Evolutionary conservation across 2,888 invertebrate genomes (phyloP), one percentile per base, ranked within the genome.

Genomic region (Criorhina ranunculi): DNA sequence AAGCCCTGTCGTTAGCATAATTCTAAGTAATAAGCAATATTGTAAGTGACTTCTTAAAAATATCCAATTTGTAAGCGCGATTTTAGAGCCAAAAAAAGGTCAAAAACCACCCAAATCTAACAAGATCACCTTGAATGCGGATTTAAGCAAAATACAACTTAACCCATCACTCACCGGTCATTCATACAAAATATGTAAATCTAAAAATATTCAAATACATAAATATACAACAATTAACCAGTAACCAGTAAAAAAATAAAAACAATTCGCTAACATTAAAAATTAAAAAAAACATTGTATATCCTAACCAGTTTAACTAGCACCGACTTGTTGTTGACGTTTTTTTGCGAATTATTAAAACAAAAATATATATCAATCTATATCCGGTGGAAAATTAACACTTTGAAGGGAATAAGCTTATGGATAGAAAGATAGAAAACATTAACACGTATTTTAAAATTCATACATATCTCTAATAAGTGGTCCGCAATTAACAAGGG

Each of bases 91-190:
- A 1, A 24, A 24, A 24, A 24, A 24, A 24, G 24, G 4, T n/a
- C 24, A 24, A 24, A 1, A 24, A 15, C 9, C n/a, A 12, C 4
- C 8, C 9, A 15, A 24, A 29, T 29, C 51, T 6, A 66, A 66
- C 24, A 37, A 29, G 66, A 40, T 66, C 35, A 51, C 66, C 66
- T 66, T 66, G 66, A 40, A 62, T 17, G 15, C n/a, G 42, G 19
- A 49, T 2, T 19, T 29, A 11, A 29, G 15, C 37, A n/a, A 46
- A 29, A 62, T 7, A 24, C 24, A 4, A 24, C 24, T 24, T 9
- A 9, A 12, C 4, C n/a, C 49, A 7, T 11, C 1, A 0, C 46
- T 15, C 11, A 51, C 66, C 37, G 51, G 40, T 31, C 51, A 17
- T 66, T 51, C 17, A 66, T 37, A 15, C 12, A 51, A 24, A 37